Percentiles rank a stretch among this genome's conserved stretches.
Conservation (phyloP, 2,888 invertebrate species). For the Parnassius mnemosyne region DNA sequence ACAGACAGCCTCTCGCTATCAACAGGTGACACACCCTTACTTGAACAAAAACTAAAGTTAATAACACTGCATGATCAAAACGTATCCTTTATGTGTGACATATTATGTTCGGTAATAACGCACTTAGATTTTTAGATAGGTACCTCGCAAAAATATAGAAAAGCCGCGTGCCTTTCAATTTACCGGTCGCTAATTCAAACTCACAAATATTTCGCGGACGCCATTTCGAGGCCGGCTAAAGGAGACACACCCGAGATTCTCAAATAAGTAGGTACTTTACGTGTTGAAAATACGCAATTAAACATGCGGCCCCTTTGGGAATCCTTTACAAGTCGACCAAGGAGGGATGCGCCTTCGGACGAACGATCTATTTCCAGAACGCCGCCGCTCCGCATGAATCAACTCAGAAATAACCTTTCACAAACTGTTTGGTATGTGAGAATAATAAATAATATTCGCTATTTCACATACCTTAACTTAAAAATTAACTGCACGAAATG, state of each 20-base stretch:
- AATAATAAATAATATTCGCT: slow-evolving; percentile 61
- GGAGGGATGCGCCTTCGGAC: slow-evolving; percentile 71
- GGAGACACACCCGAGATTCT: slow-evolving; percentile 66
- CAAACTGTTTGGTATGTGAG: slow-evolving; percentile 67
- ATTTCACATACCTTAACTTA: slow-evolving; percentile 74
- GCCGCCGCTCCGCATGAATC: slow-evolving; percentile 77
- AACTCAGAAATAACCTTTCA: slow-evolving; percentile 80
- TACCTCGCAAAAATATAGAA: slow-evolving; percentile 34
- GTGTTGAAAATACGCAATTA: slow-evolving; percentile 34
- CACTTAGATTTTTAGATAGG: slow-evolving; percentile 12
- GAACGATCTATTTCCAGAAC: slow-evolving; percentile 77
- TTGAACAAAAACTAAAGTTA: slow-evolving; percentile 32
- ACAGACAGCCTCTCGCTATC: slow-evolving; percentile 13
- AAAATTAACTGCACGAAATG: slow-evolving; percentile 71
- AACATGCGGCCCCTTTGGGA: slow-evolving; percentile 50
- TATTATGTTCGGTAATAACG: slow-evolving; percentile 19
- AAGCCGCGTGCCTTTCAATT: slow-evolving; percentile 48
- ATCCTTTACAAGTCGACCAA: slow-evolving; percentile 56
- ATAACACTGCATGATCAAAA: slow-evolving; percentile 27
- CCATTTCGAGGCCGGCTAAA: slow-evolving; percentile 66
- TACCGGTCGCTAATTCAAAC: slow-evolving; percentile 77
- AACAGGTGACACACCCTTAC: slow-evolving; percentile 26
- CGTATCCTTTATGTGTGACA: no score
- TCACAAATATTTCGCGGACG: slow-evolving; percentile 66
- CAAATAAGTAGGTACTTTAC: slow-evolving; percentile 26